These are phyloP conservation scores for Deilephila porcellus DNA, from an alignment of 2,888 invertebrate species.

Conservation along the genomic window DNA sequence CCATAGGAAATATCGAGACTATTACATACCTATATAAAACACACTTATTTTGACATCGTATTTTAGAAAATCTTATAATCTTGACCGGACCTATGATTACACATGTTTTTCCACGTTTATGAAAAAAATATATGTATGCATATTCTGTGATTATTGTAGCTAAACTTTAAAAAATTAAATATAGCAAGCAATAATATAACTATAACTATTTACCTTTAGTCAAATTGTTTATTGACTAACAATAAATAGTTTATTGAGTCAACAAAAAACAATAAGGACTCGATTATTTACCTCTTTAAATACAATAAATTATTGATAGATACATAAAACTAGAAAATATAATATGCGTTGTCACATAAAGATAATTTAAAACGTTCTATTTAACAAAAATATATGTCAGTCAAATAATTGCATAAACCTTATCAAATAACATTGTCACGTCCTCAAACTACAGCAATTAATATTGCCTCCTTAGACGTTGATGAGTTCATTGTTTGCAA, in stretches of 20 bases:
- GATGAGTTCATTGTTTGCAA: conserved; percentile 81
- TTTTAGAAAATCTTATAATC: background rate
- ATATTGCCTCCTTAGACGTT: conserved; percentile 63
- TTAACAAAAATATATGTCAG: background rate
- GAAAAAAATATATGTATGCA: background rate
- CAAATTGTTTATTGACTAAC: too few relatives aligned
- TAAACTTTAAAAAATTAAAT: too few relatives aligned
- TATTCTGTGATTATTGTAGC: too few relatives aligned
- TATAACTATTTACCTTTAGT: too few relatives aligned
- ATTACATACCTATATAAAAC: too few relatives aligned
- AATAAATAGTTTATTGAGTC: too few relatives aligned
- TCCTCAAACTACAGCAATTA: conserved; percentile 64
- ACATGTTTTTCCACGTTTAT: background rate
- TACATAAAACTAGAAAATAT: too few relatives aligned
- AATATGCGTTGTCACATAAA: background rate
- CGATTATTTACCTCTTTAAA: too few relatives aligned
- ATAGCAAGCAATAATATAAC: too few relatives aligned
- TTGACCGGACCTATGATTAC: background rate
- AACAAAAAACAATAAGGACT: too few relatives aligned
- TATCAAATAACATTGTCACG: conserved; percentile 54
- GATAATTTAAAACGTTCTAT: background rate
- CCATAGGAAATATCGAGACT: background rate
- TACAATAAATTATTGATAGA: too few relatives aligned
- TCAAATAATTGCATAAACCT: conserved; percentile 41
- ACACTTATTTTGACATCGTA: background rate